phyloP scores from a whole-genome alignment of 2,888 invertebrate genomes.

The Taenaris catops region DNA sequence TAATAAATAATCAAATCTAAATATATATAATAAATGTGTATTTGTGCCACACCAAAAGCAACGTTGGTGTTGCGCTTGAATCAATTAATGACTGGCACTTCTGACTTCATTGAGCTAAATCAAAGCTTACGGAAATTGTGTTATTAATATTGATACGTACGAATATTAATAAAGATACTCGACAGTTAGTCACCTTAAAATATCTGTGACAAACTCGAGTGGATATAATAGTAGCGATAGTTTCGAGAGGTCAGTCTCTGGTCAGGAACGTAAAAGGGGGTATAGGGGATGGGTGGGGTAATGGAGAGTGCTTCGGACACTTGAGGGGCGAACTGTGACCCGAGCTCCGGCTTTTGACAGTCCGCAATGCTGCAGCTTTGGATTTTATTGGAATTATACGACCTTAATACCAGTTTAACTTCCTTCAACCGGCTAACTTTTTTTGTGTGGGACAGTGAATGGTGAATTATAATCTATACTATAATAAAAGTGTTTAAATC shows the following conservation, averaged over 20 bases:
- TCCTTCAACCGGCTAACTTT: constrained; percentile 9
- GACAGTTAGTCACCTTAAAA: no score
- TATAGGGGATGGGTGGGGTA: constrained; percentile 31
- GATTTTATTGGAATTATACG: constrained; percentile 30
- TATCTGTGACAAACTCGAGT: constrained; percentile 8
- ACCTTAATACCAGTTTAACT: constrained; percentile 19
- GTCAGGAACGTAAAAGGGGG: constrained; percentile 21
- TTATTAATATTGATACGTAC: no score
- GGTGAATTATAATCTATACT: constrained; percentile 8
- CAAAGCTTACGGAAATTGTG: no score
- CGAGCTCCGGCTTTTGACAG: constrained; percentile 65
- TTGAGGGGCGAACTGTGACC: constrained; percentile 51
- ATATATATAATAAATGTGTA: no score
- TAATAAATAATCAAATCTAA: no score
- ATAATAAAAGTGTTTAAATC: no score
- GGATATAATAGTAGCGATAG: constrained; percentile 31
- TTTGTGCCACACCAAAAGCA: no score
- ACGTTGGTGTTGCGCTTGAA: no score
- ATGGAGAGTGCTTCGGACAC: constrained; percentile 53
- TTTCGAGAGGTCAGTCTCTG: constrained; percentile 38
- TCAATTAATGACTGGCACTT: no score
- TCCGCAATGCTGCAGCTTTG: constrained; percentile 50
- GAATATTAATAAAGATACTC: no score
- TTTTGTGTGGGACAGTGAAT: constrained; percentile 6
- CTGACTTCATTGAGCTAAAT: no score